Evolutionary conservation across 2,797 vertebrate genomes (phyloP).

Genomic region (Jordanella pulchra): DNA sequence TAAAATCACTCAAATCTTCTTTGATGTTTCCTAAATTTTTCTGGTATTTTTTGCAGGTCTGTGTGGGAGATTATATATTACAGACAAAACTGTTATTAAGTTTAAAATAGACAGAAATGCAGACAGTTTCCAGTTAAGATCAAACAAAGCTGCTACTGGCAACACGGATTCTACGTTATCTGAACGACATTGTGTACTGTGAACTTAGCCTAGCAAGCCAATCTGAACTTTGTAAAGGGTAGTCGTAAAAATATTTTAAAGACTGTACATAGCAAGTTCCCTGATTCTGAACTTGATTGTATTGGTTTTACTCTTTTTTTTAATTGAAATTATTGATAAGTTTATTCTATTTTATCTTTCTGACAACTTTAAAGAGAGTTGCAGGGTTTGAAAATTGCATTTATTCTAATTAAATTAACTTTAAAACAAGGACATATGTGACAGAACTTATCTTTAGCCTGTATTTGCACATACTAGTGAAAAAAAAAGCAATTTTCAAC

Average conservation of each 20-base stretch:
- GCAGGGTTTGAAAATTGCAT: neutral
- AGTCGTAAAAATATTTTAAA: no score
- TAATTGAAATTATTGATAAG: neutral
- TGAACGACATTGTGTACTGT: neutral
- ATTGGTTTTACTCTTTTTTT: neutral
- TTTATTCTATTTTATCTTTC: neutral
- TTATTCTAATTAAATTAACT: conserved; percentile 1
- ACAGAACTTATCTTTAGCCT: conserved; percentile 75
- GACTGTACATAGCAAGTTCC: no score
- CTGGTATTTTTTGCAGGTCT: neutral
- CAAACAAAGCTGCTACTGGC: no score
- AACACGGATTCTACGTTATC: neutral
- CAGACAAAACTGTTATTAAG: neutral
- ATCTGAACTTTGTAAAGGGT: neutral
- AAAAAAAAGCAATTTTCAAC: conserved; percentile 82
- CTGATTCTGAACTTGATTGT: neutral
- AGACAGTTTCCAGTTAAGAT: neutral
- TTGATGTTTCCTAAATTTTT: conserved; percentile 2
- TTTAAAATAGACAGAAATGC: neutral
- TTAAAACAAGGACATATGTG: conserved; percentile 17
- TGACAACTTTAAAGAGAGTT: neutral
- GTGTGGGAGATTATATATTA: neutral
- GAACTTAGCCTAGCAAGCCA: neutral
- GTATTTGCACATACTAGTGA: conserved; percentile 84
- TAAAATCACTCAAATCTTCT: conserved; percentile 5